Percentiles rank a stretch among this genome's conserved stretches.
Conservation (phyloP, 2,797 vertebrate genomes). For the Ambastaia sidthimunki region DNA sequence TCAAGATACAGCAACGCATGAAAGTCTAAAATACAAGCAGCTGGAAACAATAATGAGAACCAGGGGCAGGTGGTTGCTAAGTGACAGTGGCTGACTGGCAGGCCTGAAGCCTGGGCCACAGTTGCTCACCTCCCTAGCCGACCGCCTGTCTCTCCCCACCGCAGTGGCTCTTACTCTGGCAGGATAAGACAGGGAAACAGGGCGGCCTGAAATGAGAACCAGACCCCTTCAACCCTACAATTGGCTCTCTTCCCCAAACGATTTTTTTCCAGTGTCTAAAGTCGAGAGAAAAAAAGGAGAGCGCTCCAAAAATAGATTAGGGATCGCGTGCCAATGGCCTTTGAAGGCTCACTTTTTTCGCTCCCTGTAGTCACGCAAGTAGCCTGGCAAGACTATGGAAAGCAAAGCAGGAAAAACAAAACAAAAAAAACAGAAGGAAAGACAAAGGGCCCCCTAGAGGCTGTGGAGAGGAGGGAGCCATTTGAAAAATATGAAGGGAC, state of each 20-base stretch:
- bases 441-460: constrained; percentile 60
- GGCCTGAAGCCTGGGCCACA: constrained; percentile 71
- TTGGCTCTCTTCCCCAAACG: constrained; percentile 78
- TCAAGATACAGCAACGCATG: constrained; percentile 72
- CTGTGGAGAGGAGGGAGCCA: constrained; percentile 64
- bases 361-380: constrained; percentile 84
- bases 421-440: constrained; percentile 65
- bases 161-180: constrained; percentile 77
- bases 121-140: constrained; percentile 46
- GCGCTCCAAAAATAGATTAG: constrained; percentile 83
- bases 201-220: constrained; percentile 83
- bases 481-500: not conserved
- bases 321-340: constrained; percentile 83
- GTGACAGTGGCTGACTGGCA: constrained; percentile 77
- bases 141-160: constrained; percentile 56
- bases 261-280: constrained; percentile 68
- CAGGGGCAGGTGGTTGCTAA: constrained; percentile 78
- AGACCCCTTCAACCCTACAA: constrained; percentile 80
- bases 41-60: constrained; percentile 77
- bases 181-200: constrained; percentile 75
- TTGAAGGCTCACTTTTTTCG: constrained; percentile 77
- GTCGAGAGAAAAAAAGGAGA: constrained; percentile 72
- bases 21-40: constrained; percentile 72
- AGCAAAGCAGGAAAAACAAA: constrained; percentile 69
- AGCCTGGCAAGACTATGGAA: constrained; percentile 79